phyloP scores from a whole-genome alignment of 2,113 vertebrate genomes.

The Etheostoma cragini region DNA sequence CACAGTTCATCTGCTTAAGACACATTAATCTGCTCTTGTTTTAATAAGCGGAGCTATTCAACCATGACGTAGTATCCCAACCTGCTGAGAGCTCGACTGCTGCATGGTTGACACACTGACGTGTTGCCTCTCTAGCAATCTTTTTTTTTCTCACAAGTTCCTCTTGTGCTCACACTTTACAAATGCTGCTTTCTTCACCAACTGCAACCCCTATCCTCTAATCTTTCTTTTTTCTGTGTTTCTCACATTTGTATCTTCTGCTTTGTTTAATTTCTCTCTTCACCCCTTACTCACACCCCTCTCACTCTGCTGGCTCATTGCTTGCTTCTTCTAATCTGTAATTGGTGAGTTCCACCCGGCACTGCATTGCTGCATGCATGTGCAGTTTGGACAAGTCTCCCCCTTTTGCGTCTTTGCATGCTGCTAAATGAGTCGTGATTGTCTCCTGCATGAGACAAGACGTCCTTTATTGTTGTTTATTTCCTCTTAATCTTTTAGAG shows the following conservation, averaged over 20 bases:
- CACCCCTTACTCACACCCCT: slow-evolving; percentile 78
- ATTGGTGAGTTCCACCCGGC: slow-evolving; percentile 91
- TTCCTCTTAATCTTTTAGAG: neutral
- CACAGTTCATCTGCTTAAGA: slow-evolving; percentile 30
- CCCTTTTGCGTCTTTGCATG: slow-evolving; percentile 63
- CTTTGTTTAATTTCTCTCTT: slow-evolving; percentile 81
- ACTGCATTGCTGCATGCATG: slow-evolving; percentile 76
- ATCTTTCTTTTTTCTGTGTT: slow-evolving; percentile 79
- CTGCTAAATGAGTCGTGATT: slow-evolving; percentile 8
- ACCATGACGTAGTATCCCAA: neutral
- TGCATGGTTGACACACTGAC: slow-evolving; percentile 77
- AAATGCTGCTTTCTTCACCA: slow-evolving; percentile 80
- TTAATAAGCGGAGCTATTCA: slow-evolving; percentile 13
- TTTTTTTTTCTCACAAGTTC: slow-evolving; percentile 86
- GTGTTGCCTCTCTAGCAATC: slow-evolving; percentile 82
- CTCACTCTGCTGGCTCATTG: slow-evolving; percentile 90
- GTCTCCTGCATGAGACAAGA: slow-evolving; percentile 67
- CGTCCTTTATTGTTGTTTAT: slow-evolving; percentile 2
- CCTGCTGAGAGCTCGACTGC: slow-evolving; percentile 56
- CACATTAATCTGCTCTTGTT: slow-evolving; percentile 25
- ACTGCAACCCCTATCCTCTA: slow-evolving; percentile 78
- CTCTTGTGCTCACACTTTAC: slow-evolving; percentile 61
- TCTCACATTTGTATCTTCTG: slow-evolving; percentile 84
- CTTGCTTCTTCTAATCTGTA: slow-evolving; percentile 94
- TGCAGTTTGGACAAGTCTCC: slow-evolving; percentile 46